Evolutionary conservation across 1,140 invertebrate genomes (phyloP), one percentile per base, ranked within the genome.

Genomic region (Diachasmimorpha longicaudata): DNA sequence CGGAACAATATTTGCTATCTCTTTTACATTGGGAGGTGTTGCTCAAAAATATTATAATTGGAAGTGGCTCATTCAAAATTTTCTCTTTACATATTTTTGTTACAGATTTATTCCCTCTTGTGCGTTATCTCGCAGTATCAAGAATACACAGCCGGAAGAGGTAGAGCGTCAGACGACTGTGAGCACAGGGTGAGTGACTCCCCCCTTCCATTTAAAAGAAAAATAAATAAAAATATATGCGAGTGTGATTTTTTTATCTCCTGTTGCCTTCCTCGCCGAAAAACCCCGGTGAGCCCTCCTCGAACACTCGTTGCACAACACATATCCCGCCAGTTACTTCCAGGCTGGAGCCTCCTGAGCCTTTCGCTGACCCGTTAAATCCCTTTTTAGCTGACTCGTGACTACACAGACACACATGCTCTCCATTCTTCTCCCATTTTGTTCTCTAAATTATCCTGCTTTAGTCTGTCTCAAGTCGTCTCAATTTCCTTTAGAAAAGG

Each of bases 71-170:
- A 2, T 52, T 52, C n/a, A 52, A 2, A 10, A 52, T 52, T 63
- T 55, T 31, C 23, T 63, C 13, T 25, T 19, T 11, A 8, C 58
- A 25, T 19, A 14, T 63, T 63, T 70, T 39, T 69, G 46, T 91
- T 91, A 76, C 90, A 96, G 95, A 87, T 93, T 52, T 95, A 96
- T 86, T 91, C 93, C 48, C 87, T 95, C 81, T 89, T 95, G 11
- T 95, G 94, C 90, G 94, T 96, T 66, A 91, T 95, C 79, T 95
- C 94, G 4, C 94, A 95, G 83, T 95, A 94, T 81, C 94, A 95
- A 84, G 94, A 95, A 83, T 93, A 95, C 78, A 89, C 91, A 75
- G 93, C 91, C 8, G 94, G 94, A 5, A 87, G 94, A 71, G 94
- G 94, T 4, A 94, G 92, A 14, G 92, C 93, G 1, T 90, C 90